Evolutionary conservation across 1,140 invertebrate genomes (phyloP).

Genomic region (Anastatus disparis): DNA sequence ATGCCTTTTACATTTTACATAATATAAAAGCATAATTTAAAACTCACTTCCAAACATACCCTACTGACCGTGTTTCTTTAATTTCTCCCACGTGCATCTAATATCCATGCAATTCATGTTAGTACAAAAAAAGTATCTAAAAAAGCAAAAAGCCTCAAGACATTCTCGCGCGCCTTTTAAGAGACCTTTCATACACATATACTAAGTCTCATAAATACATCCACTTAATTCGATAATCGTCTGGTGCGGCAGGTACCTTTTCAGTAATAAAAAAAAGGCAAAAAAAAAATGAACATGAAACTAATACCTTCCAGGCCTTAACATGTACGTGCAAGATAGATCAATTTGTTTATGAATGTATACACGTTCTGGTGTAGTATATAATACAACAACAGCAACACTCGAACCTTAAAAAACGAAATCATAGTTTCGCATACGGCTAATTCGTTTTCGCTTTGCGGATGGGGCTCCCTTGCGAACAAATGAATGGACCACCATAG

Average conservation of each 20-base stretch:
- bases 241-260: slow-evolving; percentile 1
- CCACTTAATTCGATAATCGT: slow-evolving; percentile 38
- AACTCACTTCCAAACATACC: no score
- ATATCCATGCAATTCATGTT: no score
- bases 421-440: slow-evolving; percentile 17
- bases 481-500: no score
- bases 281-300: not conserved
- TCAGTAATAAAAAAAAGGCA: no score
- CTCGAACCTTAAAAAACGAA: slow-evolving; percentile 6
- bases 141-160: not conserved
- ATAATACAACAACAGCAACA: no score
- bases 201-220: slow-evolving; percentile 32
- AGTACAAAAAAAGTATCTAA: not conserved
- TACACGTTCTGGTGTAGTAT: no score
- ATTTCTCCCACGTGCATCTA: no score
- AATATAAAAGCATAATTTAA: no score
- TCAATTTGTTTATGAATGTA: slow-evolving; percentile 21
- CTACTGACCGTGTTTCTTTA: not conserved
- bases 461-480: not conserved
- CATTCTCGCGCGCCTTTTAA: not conserved
- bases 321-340: slow-evolving; percentile 9
- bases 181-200: no score
- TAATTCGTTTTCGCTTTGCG: not conserved
- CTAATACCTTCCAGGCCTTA: not conserved
- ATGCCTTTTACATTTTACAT: no score